phyloP scores from a whole-genome alignment of 2,797 vertebrate genomes.

The Coccyzus lansbergi region DNA sequence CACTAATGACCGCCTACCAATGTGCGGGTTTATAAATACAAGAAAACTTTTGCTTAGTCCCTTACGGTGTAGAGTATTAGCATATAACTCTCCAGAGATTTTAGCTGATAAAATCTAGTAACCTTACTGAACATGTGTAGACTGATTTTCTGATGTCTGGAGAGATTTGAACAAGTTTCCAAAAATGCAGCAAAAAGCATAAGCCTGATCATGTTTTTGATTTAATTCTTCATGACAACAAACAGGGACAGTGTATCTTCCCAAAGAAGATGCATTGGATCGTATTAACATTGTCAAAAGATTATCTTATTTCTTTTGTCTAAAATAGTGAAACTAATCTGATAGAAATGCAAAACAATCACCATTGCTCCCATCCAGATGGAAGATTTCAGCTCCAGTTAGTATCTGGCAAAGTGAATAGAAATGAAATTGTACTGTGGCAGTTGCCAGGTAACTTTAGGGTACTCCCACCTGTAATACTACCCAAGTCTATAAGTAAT shows the following conservation, averaged over 20 bases:
- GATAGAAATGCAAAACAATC: conserved; percentile 12
- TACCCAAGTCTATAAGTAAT: background rate
- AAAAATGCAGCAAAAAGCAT: background rate
- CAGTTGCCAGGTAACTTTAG: conserved; percentile 27
- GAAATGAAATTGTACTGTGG: background rate
- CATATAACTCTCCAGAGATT: background rate
- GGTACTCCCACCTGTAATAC: background rate
- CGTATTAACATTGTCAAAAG: background rate
- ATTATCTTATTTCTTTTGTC: background rate
- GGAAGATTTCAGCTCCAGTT: conserved; percentile 29
- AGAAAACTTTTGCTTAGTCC: background rate
- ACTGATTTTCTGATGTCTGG: background rate
- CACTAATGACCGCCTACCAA: background rate
- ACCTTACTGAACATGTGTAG: background rate
- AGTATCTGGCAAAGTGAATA: conserved; percentile 9
- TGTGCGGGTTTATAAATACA: background rate
- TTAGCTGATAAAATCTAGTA: background rate
- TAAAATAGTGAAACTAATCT: background rate
- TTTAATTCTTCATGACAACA: background rate
- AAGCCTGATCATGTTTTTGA: background rate
- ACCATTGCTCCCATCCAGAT: background rate
- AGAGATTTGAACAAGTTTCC: background rate
- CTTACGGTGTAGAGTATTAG: background rate
- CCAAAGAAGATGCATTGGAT: background rate
- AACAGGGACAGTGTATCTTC: background rate